These are phyloP conservation scores for Leptoclinus maculatus DNA, from an alignment of 2,797 vertebrate genomes.

Conservation along the genomic window DNA sequence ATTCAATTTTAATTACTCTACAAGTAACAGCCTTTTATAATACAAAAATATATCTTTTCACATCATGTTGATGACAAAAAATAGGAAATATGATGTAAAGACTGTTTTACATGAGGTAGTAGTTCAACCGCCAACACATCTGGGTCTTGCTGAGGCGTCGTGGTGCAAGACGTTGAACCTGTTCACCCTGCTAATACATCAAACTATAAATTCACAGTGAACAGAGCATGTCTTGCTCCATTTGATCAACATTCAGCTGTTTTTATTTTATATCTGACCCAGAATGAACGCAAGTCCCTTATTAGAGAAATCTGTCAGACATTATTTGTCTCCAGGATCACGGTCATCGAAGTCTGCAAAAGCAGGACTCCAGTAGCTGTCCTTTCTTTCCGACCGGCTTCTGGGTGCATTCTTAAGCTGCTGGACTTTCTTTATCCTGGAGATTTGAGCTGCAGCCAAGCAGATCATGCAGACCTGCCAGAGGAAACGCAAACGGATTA, in stretches of 20 bases:
- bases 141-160: background rate
- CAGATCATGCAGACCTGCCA: slow-evolving; percentile 68
- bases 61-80: background rate
- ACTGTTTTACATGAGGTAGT: slow-evolving; percentile 15
- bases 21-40: background rate
- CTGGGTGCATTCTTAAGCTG: background rate
- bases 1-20: background rate
- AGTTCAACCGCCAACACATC: background rate
- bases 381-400: slow-evolving; percentile 32
- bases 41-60: slow-evolving; percentile 1
- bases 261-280: background rate
- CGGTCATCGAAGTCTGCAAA: slow-evolving; percentile 71
- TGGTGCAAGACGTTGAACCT: background rate
- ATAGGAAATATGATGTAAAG: background rate
- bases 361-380: slow-evolving; percentile 64
- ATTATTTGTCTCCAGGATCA: background rate
- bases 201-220: slow-evolving; percentile 10
- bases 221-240: background rate
- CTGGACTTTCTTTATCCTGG: slow-evolving; percentile 61
- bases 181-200: background rate
- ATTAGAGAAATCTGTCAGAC: background rate
- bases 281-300: background rate
- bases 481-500: background rate
- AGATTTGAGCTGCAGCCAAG: slow-evolving; percentile 68
- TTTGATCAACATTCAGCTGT: background rate